phyloP scores from a whole-genome alignment of 2,888 invertebrate genomes.

The Alsophila aescularia region DNA sequence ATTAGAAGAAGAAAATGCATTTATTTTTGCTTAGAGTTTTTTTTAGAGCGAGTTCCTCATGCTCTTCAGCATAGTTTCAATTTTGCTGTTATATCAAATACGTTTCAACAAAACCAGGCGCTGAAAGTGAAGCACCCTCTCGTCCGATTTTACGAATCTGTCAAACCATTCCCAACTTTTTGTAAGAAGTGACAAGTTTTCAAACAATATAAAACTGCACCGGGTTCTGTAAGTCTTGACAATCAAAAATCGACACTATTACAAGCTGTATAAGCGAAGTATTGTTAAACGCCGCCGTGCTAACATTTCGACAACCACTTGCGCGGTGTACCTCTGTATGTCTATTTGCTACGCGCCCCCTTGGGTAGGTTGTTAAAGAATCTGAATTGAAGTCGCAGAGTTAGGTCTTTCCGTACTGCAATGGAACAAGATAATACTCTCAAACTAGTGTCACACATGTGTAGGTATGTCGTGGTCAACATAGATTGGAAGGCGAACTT shows the following conservation, averaged over 20 bases:
- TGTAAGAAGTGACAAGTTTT: neutral
- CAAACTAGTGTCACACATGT: slow-evolving; percentile 54
- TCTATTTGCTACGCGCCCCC: slow-evolving; percentile 93
- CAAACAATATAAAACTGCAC: slow-evolving; percentile 68
- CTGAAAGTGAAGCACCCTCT: neutral
- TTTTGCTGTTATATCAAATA: too few relatives aligned
- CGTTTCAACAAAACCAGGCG: neutral
- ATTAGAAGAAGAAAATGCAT: too few relatives aligned
- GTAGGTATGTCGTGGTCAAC: slow-evolving; percentile 36
- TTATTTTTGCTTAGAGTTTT: too few relatives aligned
- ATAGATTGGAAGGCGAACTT: slow-evolving; percentile 40
- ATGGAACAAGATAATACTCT: slow-evolving; percentile 82
- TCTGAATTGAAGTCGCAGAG: slow-evolving; percentile 97
- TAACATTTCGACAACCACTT: slow-evolving; percentile 60
- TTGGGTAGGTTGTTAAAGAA: slow-evolving; percentile 97
- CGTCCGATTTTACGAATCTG: neutral
- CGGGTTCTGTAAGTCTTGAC: slow-evolving; percentile 58
- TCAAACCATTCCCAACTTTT: neutral
- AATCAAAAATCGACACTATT: slow-evolving; percentile 65
- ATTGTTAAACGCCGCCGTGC: slow-evolving; percentile 74
- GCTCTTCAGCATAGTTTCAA: neutral
- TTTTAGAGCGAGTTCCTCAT: neutral
- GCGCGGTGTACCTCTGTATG: slow-evolving; percentile 69
- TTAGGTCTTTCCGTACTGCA: slow-evolving; percentile 98
- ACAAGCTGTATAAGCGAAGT: slow-evolving; percentile 79